A percentile compares a stretch with the other conserved stretches of the same genome.
phyloP scores from a whole-genome alignment of 2,113 vertebrate genomes.

The Aspidoscelis tigris region DNA sequence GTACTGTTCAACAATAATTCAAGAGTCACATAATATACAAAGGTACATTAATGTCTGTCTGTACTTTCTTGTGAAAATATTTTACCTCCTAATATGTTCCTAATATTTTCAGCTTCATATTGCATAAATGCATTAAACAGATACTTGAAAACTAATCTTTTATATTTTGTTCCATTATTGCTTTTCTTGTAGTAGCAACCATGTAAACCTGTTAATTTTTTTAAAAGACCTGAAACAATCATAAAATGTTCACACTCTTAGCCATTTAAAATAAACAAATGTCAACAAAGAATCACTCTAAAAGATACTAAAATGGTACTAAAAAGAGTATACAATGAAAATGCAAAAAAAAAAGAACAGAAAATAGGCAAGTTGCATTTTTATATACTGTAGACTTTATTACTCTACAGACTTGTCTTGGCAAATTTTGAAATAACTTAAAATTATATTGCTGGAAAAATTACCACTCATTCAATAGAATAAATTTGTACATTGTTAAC shows the following conservation, averaged over 20 bases:
- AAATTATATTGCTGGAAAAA: neutral
- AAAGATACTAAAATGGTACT: neutral
- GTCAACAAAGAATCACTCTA: no score
- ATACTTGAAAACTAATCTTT: neutral
- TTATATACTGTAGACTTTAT: neutral
- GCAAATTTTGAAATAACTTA: neutral
- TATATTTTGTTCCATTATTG: neutral
- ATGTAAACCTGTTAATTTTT: slow-evolving; percentile 29
- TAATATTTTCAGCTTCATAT: neutral
- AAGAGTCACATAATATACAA: neutral
- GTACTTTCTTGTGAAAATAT: neutral
- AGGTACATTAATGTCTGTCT: neutral
- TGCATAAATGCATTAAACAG: neutral
- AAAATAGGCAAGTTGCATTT: neutral
- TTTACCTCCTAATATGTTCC: neutral
- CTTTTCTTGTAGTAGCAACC: neutral
- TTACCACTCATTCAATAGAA: neutral
- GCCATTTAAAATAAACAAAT: neutral
- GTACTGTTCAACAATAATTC: neutral
- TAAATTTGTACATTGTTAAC: neutral
- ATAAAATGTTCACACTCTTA: neutral
- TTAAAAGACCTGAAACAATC: slow-evolving; percentile 15
- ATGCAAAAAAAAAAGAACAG: neutral
- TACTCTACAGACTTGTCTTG: neutral
- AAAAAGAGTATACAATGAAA: neutral